A percentile compares a stretch with the other conserved stretches of the same genome.
These are phyloP conservation scores for Cephalopachus bancanus DNA, from an alignment of 2,797 vertebrate species.

Conservation along the genomic window DNA sequence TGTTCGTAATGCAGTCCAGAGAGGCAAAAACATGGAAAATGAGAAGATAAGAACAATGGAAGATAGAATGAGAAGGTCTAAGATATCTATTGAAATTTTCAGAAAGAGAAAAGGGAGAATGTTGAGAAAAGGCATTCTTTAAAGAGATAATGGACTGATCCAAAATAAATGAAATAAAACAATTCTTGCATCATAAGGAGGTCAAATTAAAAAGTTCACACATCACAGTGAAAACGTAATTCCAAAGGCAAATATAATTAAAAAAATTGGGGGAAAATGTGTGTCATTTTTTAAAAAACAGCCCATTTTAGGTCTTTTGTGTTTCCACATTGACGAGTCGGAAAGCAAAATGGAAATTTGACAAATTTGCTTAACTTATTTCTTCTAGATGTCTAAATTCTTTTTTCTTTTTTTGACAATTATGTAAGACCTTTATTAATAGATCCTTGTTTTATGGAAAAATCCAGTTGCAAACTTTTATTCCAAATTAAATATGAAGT, in stretches of 20 bases:
- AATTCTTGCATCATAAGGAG: neutral
- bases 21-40: slow-evolving; percentile 19
- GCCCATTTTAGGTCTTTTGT: neutral
- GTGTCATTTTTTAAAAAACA: neutral
- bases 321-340: neutral
- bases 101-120: neutral
- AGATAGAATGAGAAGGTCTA: neutral
- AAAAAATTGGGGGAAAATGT: neutral
- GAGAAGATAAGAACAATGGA: neutral
- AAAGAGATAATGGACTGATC: neutral
- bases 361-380: neutral
- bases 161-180: slow-evolving; percentile 31
- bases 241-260: slow-evolving; percentile 49
- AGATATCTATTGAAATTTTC: neutral
- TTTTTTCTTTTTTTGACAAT: neutral
- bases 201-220: slow-evolving; percentile 26
- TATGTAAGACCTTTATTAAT: neutral
- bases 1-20: neutral
- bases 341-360: neutral
- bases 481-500: neutral
- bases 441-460: neutral
- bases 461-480: neutral
- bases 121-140: neutral
- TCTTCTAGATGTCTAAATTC: neutral
- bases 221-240: neutral